Base-by-base conservation (phyloP, 2,888 invertebrate species). In the Ypsolopha sequella region DNA sequence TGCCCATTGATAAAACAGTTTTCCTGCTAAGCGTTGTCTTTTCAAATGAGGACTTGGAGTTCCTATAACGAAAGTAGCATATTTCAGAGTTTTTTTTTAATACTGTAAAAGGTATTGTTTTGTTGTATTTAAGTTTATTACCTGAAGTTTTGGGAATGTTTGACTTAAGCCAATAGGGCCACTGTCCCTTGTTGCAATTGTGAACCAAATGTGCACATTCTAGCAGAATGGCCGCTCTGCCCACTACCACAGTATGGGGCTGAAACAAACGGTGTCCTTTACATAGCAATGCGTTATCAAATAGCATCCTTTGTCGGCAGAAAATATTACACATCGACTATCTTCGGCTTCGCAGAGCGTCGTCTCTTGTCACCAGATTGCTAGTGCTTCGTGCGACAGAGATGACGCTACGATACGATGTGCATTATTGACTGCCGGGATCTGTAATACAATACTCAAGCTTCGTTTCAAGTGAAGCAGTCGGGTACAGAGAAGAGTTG, bases 201-300 rank as follows among this genome's bases (percentile, higher is more conserved):
- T 99, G 98, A 1, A 99, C 98, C 62, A 99, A 94, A 73, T 98
- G 94, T 0, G 98, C 94, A 74, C 98, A 98, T 78, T 99, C 99
- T 55, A 99, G 77, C 7, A 99, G 81, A 51, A 99, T 89, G 0
- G 96, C 93, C 4, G 99, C 99, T 68, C 98, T 88, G 0, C 97
- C 92, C 0, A 98, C 93, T 0, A 99, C 92, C 0, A 99, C 97
- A 0, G 99, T 97, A 74, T 97, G 93, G 36, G 99, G 95, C 92
- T 95, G 74, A 43, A 78, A 78, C 52, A 54, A 52, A 56, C 48
- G n/a, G 24, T 24, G 2, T 24, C 24, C 24, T 24, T 24, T 24
- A 24, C 2, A 24, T 24, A 24, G 24, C 4, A 4, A 24, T 24
- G 24, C 24, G 24, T 24, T 24, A 4, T 24, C 24, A 24, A 3